These are phyloP conservation scores for Eublepharis macularius DNA, from an alignment of 2,113 vertebrate species.

Conservation along the genomic window DNA sequence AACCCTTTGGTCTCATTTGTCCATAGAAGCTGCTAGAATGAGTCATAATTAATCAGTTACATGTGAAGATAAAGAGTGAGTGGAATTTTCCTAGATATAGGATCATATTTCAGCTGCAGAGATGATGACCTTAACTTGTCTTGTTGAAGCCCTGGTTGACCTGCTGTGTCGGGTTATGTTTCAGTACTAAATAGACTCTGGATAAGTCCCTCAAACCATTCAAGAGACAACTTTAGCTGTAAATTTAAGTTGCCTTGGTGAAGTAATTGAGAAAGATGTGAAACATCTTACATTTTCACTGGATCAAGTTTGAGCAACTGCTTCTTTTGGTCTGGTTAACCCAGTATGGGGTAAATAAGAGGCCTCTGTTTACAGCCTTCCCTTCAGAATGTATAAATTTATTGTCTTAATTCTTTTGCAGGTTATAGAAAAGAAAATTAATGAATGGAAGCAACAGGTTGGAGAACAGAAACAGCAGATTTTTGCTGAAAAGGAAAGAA, in stretches of 20 bases:
- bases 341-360: background rate
- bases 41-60: background rate
- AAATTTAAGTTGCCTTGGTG: background rate
- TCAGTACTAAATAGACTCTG: background rate
- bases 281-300: background rate
- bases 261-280: background rate
- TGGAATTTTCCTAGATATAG: background rate
- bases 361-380: background rate
- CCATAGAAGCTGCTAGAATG: no score
- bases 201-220: background rate
- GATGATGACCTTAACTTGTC: background rate
- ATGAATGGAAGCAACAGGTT: conserved; percentile 75
- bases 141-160: background rate
- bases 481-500: conserved; percentile 67
- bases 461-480: conserved; percentile 71
- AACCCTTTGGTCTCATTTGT: background rate
- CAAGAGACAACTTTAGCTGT: background rate
- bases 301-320: background rate
- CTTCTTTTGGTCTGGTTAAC: background rate
- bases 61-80: background rate
- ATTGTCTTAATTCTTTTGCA: conserved; percentile 63
- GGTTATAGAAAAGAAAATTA: conserved; percentile 78
- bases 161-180: background rate
- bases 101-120: background rate
- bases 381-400: conserved; percentile 7